A percentile compares a stretch with the other conserved stretches of the same genome.
Conservation (phyloP, 2,113 vertebrate genomes). For the Speoplatyrhinus poulsoni region DNA sequence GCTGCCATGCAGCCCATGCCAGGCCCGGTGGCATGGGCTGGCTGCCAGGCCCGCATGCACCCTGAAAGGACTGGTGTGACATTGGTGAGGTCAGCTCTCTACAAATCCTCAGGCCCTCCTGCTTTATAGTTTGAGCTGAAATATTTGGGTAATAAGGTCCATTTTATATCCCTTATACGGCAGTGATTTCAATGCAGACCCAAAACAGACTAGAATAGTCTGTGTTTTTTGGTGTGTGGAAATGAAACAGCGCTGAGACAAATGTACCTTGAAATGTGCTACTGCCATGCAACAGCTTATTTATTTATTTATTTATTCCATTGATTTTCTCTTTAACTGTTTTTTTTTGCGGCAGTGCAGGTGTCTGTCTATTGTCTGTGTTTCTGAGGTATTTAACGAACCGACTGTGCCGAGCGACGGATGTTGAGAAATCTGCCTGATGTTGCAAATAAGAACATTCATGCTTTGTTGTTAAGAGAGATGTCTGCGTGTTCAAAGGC, state of each 20-base stretch:
- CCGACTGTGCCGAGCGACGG: too few species aligned
- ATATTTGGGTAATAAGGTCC: constrained; percentile 49
- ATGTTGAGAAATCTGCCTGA: too few species aligned
- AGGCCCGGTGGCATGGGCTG: constrained; percentile 44
- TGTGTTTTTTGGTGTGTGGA: constrained; percentile 41
- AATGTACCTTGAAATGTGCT: constrained; percentile 70
- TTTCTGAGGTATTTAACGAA: too few species aligned
- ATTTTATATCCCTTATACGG: constrained; percentile 17
- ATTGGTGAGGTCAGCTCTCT: constrained; percentile 40
- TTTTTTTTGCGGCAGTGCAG: too few species aligned
- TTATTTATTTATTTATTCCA: too few species aligned
- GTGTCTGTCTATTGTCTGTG: too few species aligned
- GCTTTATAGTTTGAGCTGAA: constrained; percentile 38
- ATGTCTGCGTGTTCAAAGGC: too few species aligned
- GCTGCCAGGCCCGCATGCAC: constrained; percentile 32
- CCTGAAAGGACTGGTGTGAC: constrained; percentile 52
- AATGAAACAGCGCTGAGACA: constrained; percentile 70
- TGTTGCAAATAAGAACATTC: too few species aligned
- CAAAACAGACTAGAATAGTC: constrained; percentile 65
- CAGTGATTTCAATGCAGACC: constrained; percentile 46
- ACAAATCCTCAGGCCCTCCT: constrained; percentile 21
- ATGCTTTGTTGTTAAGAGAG: too few species aligned
- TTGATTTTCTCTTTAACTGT: too few species aligned
- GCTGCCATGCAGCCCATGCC: too few species aligned
- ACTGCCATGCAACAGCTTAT: constrained; percentile 56